phyloP scores from a whole-genome alignment of 2,113 vertebrate species.

The Nansenia antarctica region DNA sequence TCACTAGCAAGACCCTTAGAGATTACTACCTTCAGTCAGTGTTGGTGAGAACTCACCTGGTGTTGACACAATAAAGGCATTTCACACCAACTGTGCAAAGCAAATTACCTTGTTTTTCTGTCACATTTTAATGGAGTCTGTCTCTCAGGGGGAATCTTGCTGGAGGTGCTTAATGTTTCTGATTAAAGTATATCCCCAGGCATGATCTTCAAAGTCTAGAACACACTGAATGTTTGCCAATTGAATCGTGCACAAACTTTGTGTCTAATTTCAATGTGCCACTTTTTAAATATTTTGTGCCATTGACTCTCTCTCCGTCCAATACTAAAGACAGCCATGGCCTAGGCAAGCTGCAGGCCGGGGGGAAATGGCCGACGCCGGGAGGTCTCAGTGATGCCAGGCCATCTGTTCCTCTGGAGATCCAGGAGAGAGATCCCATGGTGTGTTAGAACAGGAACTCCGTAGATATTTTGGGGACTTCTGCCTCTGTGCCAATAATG shows the following conservation, averaged over 20 bases:
- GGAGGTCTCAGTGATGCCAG: slow-evolving; percentile 68
- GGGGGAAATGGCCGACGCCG: slow-evolving; percentile 60
- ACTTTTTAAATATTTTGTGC: slow-evolving; percentile 44
- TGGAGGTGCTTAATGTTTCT: slow-evolving; percentile 51
- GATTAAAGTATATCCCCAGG: slow-evolving; percentile 31
- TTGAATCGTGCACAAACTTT: slow-evolving; percentile 54
- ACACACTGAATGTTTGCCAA: slow-evolving; percentile 30
- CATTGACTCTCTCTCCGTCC: slow-evolving; percentile 45
- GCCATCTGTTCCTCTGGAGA: slow-evolving; percentile 69
- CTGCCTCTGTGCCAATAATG: neutral
- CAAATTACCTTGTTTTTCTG: slow-evolving; percentile 49
- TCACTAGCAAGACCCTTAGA: neutral
- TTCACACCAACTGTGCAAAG: neutral
- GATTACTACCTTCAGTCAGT: neutral
- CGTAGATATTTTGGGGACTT: neutral
- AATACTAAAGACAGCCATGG: slow-evolving; percentile 58
- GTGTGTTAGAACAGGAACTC: neutral
- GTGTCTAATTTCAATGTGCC: slow-evolving; percentile 62
- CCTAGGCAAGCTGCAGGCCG: slow-evolving; percentile 54
- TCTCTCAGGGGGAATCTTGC: slow-evolving; percentile 47
- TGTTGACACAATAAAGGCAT: neutral
- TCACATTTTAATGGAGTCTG: slow-evolving; percentile 65
- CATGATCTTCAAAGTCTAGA: slow-evolving; percentile 4
- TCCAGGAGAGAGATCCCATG: slow-evolving; percentile 20
- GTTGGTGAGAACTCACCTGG: neutral